Percentiles rank a stretch among this genome's conserved stretches.
These are phyloP conservation scores for Muscidifurax raptorellus DNA, from an alignment of 1,140 invertebrate genomes.

Conservation along the genomic window DNA sequence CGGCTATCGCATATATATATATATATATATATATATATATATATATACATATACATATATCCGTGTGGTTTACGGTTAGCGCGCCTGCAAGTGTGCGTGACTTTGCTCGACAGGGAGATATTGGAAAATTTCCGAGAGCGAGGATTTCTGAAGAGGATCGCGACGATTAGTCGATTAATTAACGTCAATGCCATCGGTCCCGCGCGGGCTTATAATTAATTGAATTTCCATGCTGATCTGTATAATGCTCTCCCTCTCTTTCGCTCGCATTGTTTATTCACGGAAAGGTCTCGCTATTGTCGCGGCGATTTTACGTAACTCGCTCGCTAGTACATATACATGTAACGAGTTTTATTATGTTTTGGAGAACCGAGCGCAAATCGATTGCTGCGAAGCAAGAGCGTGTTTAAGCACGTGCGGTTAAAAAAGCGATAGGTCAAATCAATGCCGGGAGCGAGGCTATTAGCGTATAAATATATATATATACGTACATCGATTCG, in stretches of 20 bases:
- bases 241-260: background rate
- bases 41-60: no score
- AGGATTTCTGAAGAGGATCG: background rate
- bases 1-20: no score
- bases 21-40: no score
- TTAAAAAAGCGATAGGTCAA: constrained; percentile 8
- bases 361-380: no score
- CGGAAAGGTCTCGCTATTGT: background rate
- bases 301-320: background rate
- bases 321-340: background rate
- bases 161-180: constrained; percentile 11
- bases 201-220: background rate
- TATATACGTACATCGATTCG: no score
- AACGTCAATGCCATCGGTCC: background rate
- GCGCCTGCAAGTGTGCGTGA: no score
- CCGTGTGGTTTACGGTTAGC: no score
- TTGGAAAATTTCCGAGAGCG: background rate
- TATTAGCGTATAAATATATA: no score
- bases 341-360: background rate
- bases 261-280: background rate
- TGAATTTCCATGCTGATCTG: background rate
- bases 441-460: background rate
- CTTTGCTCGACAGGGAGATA: no score
- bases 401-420: no score
- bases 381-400: no score